A percentile compares a stretch with the other conserved stretches of the same genome.
Evolutionary conservation across 2,797 vertebrate genomes (phyloP).

Genomic region (Merluccius polli): DNA sequence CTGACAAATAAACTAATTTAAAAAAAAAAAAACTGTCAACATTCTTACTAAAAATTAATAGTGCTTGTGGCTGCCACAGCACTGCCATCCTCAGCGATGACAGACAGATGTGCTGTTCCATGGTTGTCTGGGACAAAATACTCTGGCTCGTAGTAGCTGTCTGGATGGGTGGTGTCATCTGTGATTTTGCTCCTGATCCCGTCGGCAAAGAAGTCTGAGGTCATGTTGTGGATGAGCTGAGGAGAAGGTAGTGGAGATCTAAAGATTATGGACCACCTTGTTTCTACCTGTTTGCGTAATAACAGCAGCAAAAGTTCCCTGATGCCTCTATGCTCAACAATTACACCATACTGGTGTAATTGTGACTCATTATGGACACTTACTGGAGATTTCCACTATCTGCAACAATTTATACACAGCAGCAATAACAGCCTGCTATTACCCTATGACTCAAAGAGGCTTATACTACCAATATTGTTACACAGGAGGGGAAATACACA

Average conservation of each 20-base stretch:
- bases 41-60: conserved; percentile 90
- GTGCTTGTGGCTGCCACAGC: conserved; percentile 95
- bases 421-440: neutral
- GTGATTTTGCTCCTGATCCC: conserved; percentile 83
- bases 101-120: conserved; percentile 89
- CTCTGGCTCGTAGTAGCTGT: conserved; percentile 86
- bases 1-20: no score
- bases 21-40: no score
- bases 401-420: neutral
- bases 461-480: no score
- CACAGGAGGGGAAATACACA: no score
- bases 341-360: neutral
- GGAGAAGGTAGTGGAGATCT: conserved; percentile 24
- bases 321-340: neutral
- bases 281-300: neutral
- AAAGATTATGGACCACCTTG: neutral
- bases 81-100: conserved; percentile 91
- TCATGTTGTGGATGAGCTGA: conserved; percentile 91
- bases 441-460: no score
- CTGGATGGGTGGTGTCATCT: conserved; percentile 80
- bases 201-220: conserved; percentile 84
- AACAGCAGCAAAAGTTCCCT: neutral
- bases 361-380: no score
- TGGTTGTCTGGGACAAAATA: conserved; percentile 81
- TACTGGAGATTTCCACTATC: no score